Base-by-base conservation (phyloP, 1,140 invertebrate genomes). In the Pemphigus obesinymphae region DNA sequence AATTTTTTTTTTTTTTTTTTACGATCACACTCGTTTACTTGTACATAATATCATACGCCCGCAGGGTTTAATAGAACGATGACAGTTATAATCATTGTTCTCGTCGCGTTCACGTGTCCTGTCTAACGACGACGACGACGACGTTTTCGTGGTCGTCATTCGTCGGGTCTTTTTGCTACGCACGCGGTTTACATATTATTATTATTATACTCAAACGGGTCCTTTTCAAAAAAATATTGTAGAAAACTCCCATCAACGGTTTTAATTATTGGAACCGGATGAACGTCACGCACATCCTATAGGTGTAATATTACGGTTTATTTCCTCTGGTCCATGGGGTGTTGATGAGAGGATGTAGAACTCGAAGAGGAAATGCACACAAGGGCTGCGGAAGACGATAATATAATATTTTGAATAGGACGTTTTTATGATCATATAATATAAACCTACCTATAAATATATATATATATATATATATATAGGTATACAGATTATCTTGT, bases 281-380 rank as follows among this genome's bases (percentile, higher is more conserved):
- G 76, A 15, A 43, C 17, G 55, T 63, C 23, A 61, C 37, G 55
- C 37, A 43, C 53, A 78, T 78, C 53, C 53, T 2, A n/a, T n/a
- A 43, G 55, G 75, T 78, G 53, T 78, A 78, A 61, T n/a, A 76
- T 76, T 76, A 76, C 73, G 5, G 48, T 76, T 78, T 78, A 78
- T 78, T 78, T 78, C 75, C 75, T 55, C 75, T 2, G 34, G 20
- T 78, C 3, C 3, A 37, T 13, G 53, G 48, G 55, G 34, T 23
- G 55, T 23, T 34, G 48, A 43, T 31, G 34, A 40, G 37, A 48
- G 31, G 53, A 43, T 43, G 50, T 34, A 76, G 5, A 76, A 20
- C n/a, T 40, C 23, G 1, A 17, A 1, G 15, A 58, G 76, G 76
- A 73, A 73, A 73, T 17, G 43, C 43, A 31, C 17, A 17, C 70